Evolutionary conservation across 2,888 invertebrate genomes (phyloP).

Genomic region (Parelbella ahira): DNA sequence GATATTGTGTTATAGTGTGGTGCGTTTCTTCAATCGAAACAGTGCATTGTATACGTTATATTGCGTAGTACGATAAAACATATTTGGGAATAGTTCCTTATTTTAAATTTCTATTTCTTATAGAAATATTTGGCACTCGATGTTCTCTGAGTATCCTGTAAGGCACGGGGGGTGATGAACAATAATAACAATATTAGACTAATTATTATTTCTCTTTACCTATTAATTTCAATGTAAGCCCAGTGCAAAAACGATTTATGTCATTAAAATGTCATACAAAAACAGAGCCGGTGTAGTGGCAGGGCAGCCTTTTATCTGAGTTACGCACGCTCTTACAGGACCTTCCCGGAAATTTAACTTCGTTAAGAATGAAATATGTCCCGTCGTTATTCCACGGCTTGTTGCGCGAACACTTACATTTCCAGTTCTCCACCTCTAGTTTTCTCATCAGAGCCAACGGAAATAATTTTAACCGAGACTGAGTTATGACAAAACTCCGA

Average conservation of each 20-base stretch:
- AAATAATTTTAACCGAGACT: conserved; percentile 80
- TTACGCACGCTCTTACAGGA: conserved; percentile 74
- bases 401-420: conserved; percentile 77
- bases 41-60: too few relatives aligned
- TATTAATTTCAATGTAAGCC: conserved; percentile 3
- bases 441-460: conserved; percentile 78
- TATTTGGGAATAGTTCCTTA: too few relatives aligned
- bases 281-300: conserved; percentile 57
- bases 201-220: too few relatives aligned
- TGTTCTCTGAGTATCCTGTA: too few relatives aligned
- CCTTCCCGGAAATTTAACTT: conserved; percentile 78
- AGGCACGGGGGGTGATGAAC: too few relatives aligned
- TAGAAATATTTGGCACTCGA: too few relatives aligned
- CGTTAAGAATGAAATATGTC: conserved; percentile 80
- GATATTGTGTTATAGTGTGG: too few relatives aligned
- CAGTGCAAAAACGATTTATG: conserved; percentile 12
- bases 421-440: conserved; percentile 75
- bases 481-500: conserved; percentile 80
- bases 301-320: conserved; percentile 71
- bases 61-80: too few relatives aligned
- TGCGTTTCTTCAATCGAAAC: too few relatives aligned
- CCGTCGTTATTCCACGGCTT: conserved; percentile 76
- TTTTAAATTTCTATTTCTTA: too few relatives aligned
- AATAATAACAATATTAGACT: too few relatives aligned
- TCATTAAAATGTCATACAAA: conserved; percentile 24